These are phyloP conservation scores for Tiliacea citrago DNA, from an alignment of 2,888 invertebrate genomes.

Conservation along the genomic window DNA sequence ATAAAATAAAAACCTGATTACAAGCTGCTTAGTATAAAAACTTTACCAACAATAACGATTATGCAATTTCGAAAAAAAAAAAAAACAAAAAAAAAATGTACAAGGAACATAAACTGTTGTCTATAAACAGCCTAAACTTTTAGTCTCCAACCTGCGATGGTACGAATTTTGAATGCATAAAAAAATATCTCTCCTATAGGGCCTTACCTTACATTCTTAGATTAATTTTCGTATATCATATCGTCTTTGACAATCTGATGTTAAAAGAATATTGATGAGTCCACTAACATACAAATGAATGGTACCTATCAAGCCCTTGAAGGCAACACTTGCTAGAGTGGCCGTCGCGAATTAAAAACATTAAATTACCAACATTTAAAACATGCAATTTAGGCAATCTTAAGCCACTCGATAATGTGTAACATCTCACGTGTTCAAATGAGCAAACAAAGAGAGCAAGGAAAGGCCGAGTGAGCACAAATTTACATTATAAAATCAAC, in stretches of 20 bases:
- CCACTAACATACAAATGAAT: constrained; percentile 79
- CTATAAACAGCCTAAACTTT: constrained; percentile 77
- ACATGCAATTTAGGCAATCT: constrained; percentile 73
- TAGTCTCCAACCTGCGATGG: constrained; percentile 80
- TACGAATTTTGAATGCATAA: constrained; percentile 89
- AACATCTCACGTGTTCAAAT: constrained; percentile 85
- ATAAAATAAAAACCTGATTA: constrained; percentile 86
- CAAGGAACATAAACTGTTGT: constrained; percentile 69
- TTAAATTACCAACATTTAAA: constrained; percentile 71
- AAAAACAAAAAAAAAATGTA: constrained; percentile 73
- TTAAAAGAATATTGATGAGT: constrained; percentile 80
- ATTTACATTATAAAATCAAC: constrained; percentile 75
- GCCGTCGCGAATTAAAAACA: constrained; percentile 64
- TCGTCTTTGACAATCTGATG: constrained; percentile 90
- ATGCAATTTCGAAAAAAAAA: constrained; percentile 83
- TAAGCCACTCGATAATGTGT: constrained; percentile 80
- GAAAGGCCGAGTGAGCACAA: constrained; percentile 80
- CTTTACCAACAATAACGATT: constrained; percentile 87
- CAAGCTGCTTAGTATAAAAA: constrained; percentile 88
- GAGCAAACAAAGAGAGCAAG: constrained; percentile 84
- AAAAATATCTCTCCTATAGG: constrained; percentile 90
- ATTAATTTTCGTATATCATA: constrained; percentile 89
- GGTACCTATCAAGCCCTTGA: constrained; percentile 75
- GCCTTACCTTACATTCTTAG: constrained; percentile 90
- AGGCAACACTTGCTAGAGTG: constrained; percentile 81